phyloP scores from a whole-genome alignment of 1,140 invertebrate species.

The Portunus trituberculatus region DNA sequence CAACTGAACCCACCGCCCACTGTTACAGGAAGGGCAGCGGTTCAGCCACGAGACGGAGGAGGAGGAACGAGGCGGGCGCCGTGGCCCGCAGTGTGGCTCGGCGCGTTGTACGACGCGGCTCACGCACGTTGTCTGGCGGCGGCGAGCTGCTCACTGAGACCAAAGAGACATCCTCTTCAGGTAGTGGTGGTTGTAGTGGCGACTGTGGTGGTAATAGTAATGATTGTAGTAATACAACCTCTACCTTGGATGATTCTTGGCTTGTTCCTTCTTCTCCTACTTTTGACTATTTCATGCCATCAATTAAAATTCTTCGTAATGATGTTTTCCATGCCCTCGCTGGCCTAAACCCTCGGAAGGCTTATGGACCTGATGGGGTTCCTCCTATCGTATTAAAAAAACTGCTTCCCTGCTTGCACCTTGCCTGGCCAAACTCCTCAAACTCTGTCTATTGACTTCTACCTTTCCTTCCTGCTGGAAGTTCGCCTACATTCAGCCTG shows the following conservation, averaged over 20 bases:
- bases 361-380: no score
- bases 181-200: neutral
- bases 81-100: slow-evolving; percentile 50
- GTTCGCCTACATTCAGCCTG: no score
- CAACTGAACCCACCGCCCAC: no score
- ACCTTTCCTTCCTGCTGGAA: no score
- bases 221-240: neutral
- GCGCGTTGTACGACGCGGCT: slow-evolving; percentile 64
- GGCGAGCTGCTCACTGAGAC: slow-evolving; percentile 73
- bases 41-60: slow-evolving; percentile 72
- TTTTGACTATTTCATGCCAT: neutral
- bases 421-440: no score
- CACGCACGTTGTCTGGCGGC: slow-evolving; percentile 62
- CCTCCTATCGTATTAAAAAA: no score
- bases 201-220: neutral
- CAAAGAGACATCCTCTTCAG: slow-evolving; percentile 68
- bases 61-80: slow-evolving; percentile 63
- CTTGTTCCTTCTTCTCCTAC: neutral
- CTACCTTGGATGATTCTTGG: no score
- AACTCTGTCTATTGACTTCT: no score
- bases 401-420: no score
- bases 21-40: slow-evolving; percentile 66
- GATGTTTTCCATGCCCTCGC: no score
- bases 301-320: no score
- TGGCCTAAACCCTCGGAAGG: no score